Base-by-base conservation (phyloP, 2,888 invertebrate species). In the Xanthia icteritia region DNA sequence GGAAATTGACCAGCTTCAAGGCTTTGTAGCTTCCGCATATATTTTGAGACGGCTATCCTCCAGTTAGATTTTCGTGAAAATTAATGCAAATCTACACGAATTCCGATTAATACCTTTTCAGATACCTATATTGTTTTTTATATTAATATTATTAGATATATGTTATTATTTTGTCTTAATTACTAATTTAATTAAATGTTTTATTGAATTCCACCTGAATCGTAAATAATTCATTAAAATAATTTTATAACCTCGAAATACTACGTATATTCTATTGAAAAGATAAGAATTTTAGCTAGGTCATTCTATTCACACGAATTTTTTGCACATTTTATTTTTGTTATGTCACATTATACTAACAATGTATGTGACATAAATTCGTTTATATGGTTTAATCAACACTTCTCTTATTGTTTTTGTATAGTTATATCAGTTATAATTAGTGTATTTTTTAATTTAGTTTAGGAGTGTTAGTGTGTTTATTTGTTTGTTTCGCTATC, bases 271-370 rank as follows among this genome's bases (percentile, higher is more conserved):
- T 54, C 9, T 5, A 51, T 36, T 51, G 17, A 27, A 76, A 76
- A 56, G 3, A 51, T 31, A 9, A 54, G 31, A 56, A 27, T 48
- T 23, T 27, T 27, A 39, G 8, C 15, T 48, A 48, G 23, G 20
- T 39, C 11, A 68, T 75, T 75, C 6, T 45, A 56, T 63, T 39
- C 6, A 48, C n/a, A 54, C 51, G 15, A 20, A 20, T 48, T 61
- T 76, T 77, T 58, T 51, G 39, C 11, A 39, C 39, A 17, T 65
- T 27, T 13, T 23, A 39, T n/a, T 68, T 56, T 76, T 68, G 48
- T 5, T n/a, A 56, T 39, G 31, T 9, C 17, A 45, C 17, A 17
- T 48, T 56, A n/a, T 20, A 17, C 48, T 36, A 6, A 27, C 60
- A 77, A 48, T 65, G 20, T n/a, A 17, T 36, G 23, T n/a, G 20